Conservation (phyloP, 2,888 invertebrate genomes). For the Julus scandinavius region DNA sequence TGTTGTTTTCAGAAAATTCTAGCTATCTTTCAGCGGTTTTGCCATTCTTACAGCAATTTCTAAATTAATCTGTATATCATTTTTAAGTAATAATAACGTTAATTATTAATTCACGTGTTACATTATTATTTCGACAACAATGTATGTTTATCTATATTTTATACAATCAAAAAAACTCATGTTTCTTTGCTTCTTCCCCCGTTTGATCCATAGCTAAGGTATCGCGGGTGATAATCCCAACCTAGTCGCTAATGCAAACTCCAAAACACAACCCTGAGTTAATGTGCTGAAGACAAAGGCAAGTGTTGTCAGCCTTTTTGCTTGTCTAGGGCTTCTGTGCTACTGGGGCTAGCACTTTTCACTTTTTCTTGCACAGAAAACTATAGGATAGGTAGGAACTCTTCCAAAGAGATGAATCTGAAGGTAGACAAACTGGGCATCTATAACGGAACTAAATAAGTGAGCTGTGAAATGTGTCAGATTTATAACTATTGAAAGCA, state of each 20-base stretch:
- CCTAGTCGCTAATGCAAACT: slow-evolving; percentile 58
- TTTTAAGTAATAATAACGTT: slow-evolving; percentile 29
- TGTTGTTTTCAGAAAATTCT: slow-evolving; percentile 24
- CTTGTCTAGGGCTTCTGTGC: slow-evolving; percentile 47
- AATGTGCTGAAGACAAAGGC: slow-evolving; percentile 60
- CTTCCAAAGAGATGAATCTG: background rate
- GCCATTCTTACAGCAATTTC: background rate
- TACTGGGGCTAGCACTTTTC: slow-evolving; percentile 26
- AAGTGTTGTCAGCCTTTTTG: slow-evolving; percentile 58
- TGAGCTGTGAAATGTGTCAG: background rate
- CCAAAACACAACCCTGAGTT: slow-evolving; percentile 59
- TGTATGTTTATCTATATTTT: slow-evolving; percentile 41
- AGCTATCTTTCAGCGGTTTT: slow-evolving; percentile 15
- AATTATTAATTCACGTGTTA: background rate
- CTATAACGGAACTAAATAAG: background rate
- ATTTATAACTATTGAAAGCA: background rate
- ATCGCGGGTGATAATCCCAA: slow-evolving; percentile 66
- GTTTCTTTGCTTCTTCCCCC: slow-evolving; percentile 67
- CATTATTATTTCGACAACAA: slow-evolving; percentile 36
- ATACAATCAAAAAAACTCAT: slow-evolving; percentile 59
- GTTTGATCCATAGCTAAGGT: slow-evolving; percentile 69
- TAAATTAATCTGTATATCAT: background rate
- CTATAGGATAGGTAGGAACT: background rate
- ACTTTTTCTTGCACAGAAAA: background rate
- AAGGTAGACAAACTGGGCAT: background rate